Base-by-base conservation (phyloP, 1,140 invertebrate species). In the Kradibia gibbosae region DNA sequence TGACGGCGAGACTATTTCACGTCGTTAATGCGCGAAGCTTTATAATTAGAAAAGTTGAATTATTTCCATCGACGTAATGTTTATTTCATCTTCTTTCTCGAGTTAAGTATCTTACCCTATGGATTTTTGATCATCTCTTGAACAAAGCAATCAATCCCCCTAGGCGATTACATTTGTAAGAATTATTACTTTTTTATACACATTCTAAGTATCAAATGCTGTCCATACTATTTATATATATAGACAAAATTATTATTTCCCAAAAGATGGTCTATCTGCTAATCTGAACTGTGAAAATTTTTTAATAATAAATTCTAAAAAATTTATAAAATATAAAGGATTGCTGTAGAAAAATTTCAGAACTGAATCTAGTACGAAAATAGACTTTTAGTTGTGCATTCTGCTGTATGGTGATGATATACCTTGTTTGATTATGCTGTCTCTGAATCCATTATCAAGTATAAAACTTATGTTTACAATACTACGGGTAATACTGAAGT, bases 51-150 rank as follows among this genome's bases (percentile, higher is more conserved):
- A 31, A 53, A 71, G 45, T 22, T 57, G 15, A 50, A 81, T 70
- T 72, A 77, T 81, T 81, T 77, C 71, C 36, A 50, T 81, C 31
- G 31, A 20, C 73, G 72, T 81, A 62, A 76, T 39, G 57, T 67
- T 45, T 76, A 74, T 80, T 60, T 73, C 70, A 20, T 39, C 1
- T 72, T 22, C 10, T 57, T 7, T 22, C 25, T 31, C 22, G 20
- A 42, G 67, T 36, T 80, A 62, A 80, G 22, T 22, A 17, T 55
- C 17, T 8, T 42, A 10, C 22, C 11, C 31, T 42, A 42, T n/a
- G n/a, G 17, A 57, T 67, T 71, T 72, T 73, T 60, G 31, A 28
- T 45, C 36, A 15, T 45, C 36, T 42, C 20, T 45, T 28, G 20
- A 39, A 8, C 31, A 0, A 13, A 71, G 77, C 77, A 71, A 71